Base-by-base conservation (phyloP, 2,113 vertebrate genomes). In the Lanius collurio region DNA sequence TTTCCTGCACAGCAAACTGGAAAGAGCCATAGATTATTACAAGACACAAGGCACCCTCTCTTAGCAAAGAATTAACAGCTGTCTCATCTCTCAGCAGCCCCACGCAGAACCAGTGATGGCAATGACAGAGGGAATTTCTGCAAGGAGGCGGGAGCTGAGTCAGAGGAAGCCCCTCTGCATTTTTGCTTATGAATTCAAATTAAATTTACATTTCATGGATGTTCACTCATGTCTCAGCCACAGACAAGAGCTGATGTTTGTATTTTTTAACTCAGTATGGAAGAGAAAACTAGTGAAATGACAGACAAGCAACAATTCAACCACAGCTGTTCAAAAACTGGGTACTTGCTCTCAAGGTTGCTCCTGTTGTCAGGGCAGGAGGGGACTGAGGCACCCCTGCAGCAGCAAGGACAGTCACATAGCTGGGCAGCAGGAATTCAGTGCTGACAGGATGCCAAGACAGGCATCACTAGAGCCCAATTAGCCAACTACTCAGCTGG, bases 1-100 rank as follows among this genome's bases (percentile, higher is more conserved):
- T 39, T 65, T 91, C 78, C 50, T 70, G 82, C 78, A 80, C 55
- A 74, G 81, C 70, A 85, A 88, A 71, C 78, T 74, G 63, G 24
- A 78, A 83, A 73, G 70, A 64, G 23, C 10, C 57, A 53, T 0
- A 77, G 67, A 56, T 80, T 35, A 93, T 56, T 69, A 68, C 49
- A 70, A 60, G 49, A 27, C 16, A 76, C 62, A 68, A 79, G 77
- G 44, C 59, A 83, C 11, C 27, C n/a, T 18, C 35, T 56, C 47
- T 91, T 20, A 55, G 63, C 39, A 93, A 59, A 84, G 44, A 65
- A 63, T 37, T 28, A 78, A 80, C 95, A 95, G 92, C 75, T 91
- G 92, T 67, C 33, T 92, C 68, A 44, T 62, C 47, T 94, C 79
- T 78, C 78, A 80, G 87, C 74, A 95, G 75, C 55, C 93, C 94